Percentiles rank a stretch among this genome's conserved stretches.
These are phyloP conservation scores for Mesitornis unicolor DNA, from an alignment of 2,113 vertebrate species.

Conservation along the genomic window DNA sequence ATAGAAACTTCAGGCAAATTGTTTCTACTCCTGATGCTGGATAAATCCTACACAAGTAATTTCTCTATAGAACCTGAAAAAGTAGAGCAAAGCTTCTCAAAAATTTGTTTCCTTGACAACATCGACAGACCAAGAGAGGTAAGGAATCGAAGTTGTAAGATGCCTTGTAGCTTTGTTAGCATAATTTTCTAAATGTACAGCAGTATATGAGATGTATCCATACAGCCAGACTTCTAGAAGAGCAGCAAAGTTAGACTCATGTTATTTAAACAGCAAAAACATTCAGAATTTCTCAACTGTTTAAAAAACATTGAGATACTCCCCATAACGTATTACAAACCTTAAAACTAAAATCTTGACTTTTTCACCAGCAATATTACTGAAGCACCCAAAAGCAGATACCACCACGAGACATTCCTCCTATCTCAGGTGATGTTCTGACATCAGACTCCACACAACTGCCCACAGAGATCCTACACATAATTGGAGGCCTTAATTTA, in stretches of 20 bases:
- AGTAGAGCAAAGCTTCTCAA: slow-evolving; percentile 57
- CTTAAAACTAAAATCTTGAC: background rate
- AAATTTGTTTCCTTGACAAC: slow-evolving; percentile 77
- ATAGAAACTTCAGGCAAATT: background rate
- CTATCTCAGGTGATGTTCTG: background rate
- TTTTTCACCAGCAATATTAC: background rate
- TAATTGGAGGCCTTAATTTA: background rate
- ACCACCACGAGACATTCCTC: background rate
- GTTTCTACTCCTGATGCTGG: slow-evolving; percentile 8
- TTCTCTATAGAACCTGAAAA: slow-evolving; percentile 36
- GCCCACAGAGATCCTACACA: background rate
- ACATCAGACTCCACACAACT: background rate
- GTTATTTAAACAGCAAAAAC: background rate
- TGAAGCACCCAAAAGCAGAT: background rate
- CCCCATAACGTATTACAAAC: background rate
- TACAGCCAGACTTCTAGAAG: background rate
- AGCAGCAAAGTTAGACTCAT: background rate
- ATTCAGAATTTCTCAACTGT: background rate
- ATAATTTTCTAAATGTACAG: background rate
- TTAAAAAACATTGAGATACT: background rate
- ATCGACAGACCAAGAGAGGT: background rate
- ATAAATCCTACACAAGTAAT: slow-evolving; percentile 23
- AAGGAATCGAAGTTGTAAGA: background rate
- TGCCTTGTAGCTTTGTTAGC: background rate
- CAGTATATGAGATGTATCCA: background rate